phyloP scores from a whole-genome alignment of 2,113 vertebrate species.

The Elachura formosa region DNA sequence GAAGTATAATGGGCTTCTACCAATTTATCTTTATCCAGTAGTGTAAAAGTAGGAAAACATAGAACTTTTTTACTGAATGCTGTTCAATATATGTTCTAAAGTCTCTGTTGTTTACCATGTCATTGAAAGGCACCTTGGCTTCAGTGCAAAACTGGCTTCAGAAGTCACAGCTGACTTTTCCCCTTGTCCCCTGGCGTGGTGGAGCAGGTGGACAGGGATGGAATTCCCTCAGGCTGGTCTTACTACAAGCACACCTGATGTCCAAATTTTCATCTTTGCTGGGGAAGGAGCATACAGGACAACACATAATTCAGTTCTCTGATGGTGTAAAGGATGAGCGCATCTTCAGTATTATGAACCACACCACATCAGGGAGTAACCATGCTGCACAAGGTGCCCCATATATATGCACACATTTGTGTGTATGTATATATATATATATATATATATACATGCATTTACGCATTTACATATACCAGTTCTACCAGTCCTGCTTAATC shows the following conservation, averaged over 20 bases:
- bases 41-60: neutral
- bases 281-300: neutral
- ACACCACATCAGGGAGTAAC: neutral
- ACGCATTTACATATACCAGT: neutral
- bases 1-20: neutral
- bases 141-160: neutral
- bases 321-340: neutral
- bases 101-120: neutral
- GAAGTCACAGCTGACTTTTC: neutral
- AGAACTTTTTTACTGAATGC: neutral
- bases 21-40: neutral
- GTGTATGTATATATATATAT: neutral
- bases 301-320: neutral
- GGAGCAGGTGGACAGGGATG: neutral
- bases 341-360: neutral
- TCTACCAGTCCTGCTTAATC: neutral
- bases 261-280: neutral
- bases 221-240: neutral
- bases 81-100: neutral
- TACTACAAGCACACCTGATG: neutral
- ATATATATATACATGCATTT: neutral
- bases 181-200: neutral
- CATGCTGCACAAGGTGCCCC: neutral
- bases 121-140: neutral
- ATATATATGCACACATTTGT: neutral